Conservation (phyloP, 1,140 invertebrate species). For the Drosophila prosaltans region DNA sequence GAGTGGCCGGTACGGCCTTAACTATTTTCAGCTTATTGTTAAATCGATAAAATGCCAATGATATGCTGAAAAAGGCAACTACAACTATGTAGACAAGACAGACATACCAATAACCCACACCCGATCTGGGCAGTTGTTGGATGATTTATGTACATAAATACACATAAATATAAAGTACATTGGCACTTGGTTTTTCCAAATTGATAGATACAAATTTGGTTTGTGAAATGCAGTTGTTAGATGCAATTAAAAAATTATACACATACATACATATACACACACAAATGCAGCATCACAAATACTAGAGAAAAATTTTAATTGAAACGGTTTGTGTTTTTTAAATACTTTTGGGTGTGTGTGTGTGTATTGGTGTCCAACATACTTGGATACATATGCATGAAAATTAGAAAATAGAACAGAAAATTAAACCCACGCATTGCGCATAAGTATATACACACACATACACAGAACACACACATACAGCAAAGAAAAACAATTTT, state of each 20-base stretch:
- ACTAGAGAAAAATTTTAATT: constrained; percentile 36
- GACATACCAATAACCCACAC: constrained; percentile 8
- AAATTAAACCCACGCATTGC: constrained; percentile 50
- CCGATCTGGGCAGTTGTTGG: neutral
- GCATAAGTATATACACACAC: constrained; percentile 45
- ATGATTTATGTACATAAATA: neutral
- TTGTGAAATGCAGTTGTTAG: constrained; percentile 26
- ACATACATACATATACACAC: neutral
- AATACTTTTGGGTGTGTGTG: neutral
- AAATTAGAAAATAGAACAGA: constrained; percentile 52
- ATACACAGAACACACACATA: constrained; percentile 20
- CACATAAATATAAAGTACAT: neutral
- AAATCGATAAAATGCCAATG: constrained; percentile 53
- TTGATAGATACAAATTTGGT: constrained; percentile 22
- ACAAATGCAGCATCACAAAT: neutral
- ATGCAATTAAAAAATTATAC: constrained; percentile 13
- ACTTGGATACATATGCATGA: constrained; percentile 16
- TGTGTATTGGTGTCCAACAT: constrained; percentile 4
- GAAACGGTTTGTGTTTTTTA: constrained; percentile 16
- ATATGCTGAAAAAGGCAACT: constrained; percentile 41
- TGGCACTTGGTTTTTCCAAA: neutral
- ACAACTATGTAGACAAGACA: constrained; percentile 31
- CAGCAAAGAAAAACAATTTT: constrained; percentile 14
- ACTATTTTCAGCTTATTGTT: constrained; percentile 44
- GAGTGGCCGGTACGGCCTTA: constrained; percentile 43